Base-by-base conservation (phyloP, 2,888 invertebrate genomes). In the Periphyllus acericola region DNA sequence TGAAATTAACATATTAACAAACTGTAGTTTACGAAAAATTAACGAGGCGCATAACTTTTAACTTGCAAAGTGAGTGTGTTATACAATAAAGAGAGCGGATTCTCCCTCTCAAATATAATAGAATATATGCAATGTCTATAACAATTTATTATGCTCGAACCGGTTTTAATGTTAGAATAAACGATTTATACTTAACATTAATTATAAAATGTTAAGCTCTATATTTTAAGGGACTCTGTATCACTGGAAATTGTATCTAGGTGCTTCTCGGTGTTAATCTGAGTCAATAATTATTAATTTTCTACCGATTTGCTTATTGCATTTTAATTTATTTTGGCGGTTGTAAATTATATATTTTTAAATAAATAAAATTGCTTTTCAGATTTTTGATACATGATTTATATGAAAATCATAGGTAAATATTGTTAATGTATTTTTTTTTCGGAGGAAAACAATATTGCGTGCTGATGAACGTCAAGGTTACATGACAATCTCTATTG, bases 51-150 rank as follows among this genome's bases (percentile, higher is more conserved):
- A 52, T 36, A 36, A 55, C 34, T 74, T 83, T 83, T n/a, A 55
- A 11, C 11, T 75, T 75, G 83, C 75, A 66, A 84, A 75, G 75
- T 40, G 40, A 66, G 75, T 66, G 75, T 46, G 32, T 84, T 84
- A 84, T 84, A 84, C 83, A 84, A 84, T 84, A 84, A 84, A 76
- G 83, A 84, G 75, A 84, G 66, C 66, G 83, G 75, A 75, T 75
- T 83, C 29, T 60, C 60, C 55, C 25, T 21, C 40, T 29, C 8
- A 29, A 60, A 29, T 74, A 29, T 32, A 34, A 55, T 72, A 19
- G n/a, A 29, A 29, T 29, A 2, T 34, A 52, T 25, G 40, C 0
- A 60, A 36, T 82, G 6, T 25, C 14, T 71, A 80, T 14, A 1
- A 19, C 6, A 75, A 8, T 19, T 17, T 80, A 60, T 75, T 40